These are phyloP conservation scores for Pimpla rufipes DNA, from an alignment of 2,888 invertebrate species.

Conservation along the genomic window DNA sequence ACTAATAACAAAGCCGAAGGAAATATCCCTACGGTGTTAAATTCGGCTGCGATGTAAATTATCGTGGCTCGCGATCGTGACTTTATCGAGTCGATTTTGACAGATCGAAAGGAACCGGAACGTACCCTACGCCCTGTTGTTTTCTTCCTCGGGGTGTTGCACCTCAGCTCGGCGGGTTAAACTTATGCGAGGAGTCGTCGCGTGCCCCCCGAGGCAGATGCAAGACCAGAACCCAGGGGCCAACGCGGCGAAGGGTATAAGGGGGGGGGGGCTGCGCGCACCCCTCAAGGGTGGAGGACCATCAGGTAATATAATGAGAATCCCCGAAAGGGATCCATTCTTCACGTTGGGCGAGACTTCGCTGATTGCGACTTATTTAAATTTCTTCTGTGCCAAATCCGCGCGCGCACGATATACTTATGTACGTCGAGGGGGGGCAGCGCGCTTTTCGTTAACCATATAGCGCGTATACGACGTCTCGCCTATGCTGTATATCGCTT, in stretches of 20 bases:
- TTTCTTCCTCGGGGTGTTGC: slow-evolving; percentile 65
- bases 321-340: slow-evolving; percentile 70
- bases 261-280: slow-evolving; percentile 60
- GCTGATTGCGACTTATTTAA: slow-evolving; percentile 73
- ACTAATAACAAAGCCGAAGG: too few species aligned
- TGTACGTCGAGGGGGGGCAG: background rate
- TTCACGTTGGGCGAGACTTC: slow-evolving; percentile 67
- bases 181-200: slow-evolving; percentile 72
- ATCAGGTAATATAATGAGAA: slow-evolving; percentile 78
- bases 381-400: slow-evolving; percentile 57
- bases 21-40: too few species aligned
- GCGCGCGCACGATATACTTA: slow-evolving; percentile 24
- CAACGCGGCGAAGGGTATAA: slow-evolving; percentile 45
- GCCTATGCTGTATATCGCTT: background rate
- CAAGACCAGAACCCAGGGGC: slow-evolving; percentile 61
- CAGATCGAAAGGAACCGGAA: slow-evolving; percentile 9
- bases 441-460: slow-evolving; percentile 15
- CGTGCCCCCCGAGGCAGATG: slow-evolving; percentile 80
- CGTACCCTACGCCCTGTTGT: slow-evolving; percentile 39
- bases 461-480: slow-evolving; percentile 4
- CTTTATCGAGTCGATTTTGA: background rate
- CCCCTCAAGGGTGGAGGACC: slow-evolving; percentile 69
- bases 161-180: slow-evolving; percentile 41
- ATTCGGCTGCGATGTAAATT: too few species aligned
- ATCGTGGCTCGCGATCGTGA: too few species aligned